Base-by-base conservation (phyloP, 2,113 vertebrate species). In the Xiphorhynchus elegans region DNA sequence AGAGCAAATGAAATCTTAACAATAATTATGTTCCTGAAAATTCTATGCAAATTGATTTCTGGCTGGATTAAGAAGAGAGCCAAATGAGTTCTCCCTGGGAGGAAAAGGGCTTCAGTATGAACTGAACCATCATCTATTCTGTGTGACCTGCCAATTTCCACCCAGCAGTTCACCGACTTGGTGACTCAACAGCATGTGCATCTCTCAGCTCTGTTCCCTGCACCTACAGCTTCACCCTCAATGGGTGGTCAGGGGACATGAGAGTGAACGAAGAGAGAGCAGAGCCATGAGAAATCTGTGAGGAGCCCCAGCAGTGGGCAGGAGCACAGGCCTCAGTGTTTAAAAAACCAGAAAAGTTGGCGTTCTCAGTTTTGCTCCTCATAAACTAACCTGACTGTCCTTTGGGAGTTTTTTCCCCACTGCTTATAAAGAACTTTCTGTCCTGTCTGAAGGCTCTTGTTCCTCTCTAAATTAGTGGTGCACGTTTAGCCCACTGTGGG, bases 241-340 rank as follows among this genome's bases (percentile, higher is more conserved):
- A 4, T 0, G 0, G 6, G 23, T 58, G 46, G 17, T n/a, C 21
- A 35, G 25, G 25, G 24, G 11, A 72, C 4, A 10, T 2, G 10
- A 66, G 37, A 49, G 11, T 8, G 19, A 70, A 37, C 15, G 11
- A 11, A 56, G 46, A 52, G 47, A 75, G 17, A 84, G 50, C 4
- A 2, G 28, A 44, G 40, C 26, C 16, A 13, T 26, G 40, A 64
- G 64, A 60, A 84, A 28, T 14, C 9, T 7, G n/a, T 6, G 29
- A 90, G 49, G 39, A 79, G n/a, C 3, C 4, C 7, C 37, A 14
- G 16, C 0, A 0, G 33, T 19, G 46, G 16, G 40, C 3, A 83
- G 37, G 21, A 83, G 18, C 28, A 63, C 33, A 33, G 10, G 6
- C 23, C 6, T 39, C 60, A 39, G 39, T 9, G 17, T 16, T 35